Conservation (phyloP, 2,113 vertebrate genomes). For the Ia io region DNA sequence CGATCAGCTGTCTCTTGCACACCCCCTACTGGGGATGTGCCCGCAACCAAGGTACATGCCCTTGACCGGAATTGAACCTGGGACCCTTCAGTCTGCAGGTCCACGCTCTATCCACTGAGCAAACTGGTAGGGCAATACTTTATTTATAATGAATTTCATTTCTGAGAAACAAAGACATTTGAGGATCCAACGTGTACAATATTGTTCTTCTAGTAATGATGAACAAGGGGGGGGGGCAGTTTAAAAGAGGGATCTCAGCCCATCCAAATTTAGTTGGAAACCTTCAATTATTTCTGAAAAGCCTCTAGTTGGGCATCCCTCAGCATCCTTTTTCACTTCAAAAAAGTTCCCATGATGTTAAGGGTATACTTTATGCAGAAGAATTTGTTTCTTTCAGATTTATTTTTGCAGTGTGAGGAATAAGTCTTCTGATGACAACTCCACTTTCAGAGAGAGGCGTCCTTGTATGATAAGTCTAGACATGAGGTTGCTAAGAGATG, state of each 20-base stretch:
- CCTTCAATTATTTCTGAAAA: not conserved
- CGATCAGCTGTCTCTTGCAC: too few relatives aligned
- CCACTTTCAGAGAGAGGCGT: not conserved
- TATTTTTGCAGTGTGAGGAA: not conserved
- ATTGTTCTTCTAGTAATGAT: not conserved
- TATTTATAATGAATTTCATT: not conserved
- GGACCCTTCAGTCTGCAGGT: too few relatives aligned
- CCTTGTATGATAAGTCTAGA: not conserved
- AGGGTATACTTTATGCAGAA: not conserved
- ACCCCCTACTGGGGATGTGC: too few relatives aligned
- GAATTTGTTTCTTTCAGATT: slow-evolving; percentile 5
- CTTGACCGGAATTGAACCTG: too few relatives aligned
- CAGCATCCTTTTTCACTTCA: not conserved
- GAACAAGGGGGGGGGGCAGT: not conserved
- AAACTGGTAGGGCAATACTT: not conserved
- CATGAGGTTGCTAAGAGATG: not conserved
- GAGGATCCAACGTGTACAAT: not conserved
- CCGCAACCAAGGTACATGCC: too few relatives aligned
- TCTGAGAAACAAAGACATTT: not conserved
- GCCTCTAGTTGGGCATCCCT: not conserved
- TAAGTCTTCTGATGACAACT: not conserved
- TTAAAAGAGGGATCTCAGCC: not conserved
- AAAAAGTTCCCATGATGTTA: not conserved
- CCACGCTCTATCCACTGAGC: too few relatives aligned
- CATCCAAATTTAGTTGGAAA: not conserved